Base-by-base conservation (phyloP, 2,797 vertebrate genomes). In the Austrolebias charrua region DNA sequence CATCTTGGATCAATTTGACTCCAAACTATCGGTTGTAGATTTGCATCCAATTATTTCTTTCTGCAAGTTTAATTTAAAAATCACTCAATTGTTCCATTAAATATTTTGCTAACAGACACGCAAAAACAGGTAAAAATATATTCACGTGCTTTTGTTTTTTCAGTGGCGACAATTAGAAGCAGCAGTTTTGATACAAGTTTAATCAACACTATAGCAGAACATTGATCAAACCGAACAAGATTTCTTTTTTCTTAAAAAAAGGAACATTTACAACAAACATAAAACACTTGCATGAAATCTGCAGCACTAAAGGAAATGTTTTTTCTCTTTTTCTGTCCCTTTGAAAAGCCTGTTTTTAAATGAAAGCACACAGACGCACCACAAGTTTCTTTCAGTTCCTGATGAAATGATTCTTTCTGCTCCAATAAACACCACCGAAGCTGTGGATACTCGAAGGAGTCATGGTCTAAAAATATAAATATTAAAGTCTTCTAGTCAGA, bases 141-240 rank as follows among this genome's bases (percentile, higher is more conserved):
- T 40, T 40, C 12, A 11, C 13, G 10, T 13, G 38, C 11, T 40
- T 40, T 40, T 11, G 3, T 40, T 4, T 40, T 12, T 40, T 11
- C 10, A 9, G 33, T 35, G 33, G 33, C 7, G 33, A 40, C 35
- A 38, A 40, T 40, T n/a, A 60, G 38, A 51, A 43, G 16, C 56
- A 5, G 29, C 19, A 68, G 10, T 70, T 85, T 57, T 64, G 16
- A 73, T 52, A 69, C 71, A 55, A 75, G 71, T 88, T 89, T 92
- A 91, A 90, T 92, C 85, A 82, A 82, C n/a, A n/a, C n/a, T n/a
- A n/a, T 72, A 86, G 75, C 43, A 69, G 75, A 76, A 66, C 57
- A 68, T 69, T 80, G 73, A 88, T 66, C 75, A 62, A 60, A 54
- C 71, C 38, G 46, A 49, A 75, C 60, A 52, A 47, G 49, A 73